Evolutionary conservation across 2,113 vertebrate genomes (phyloP), one percentile per base, ranked within the genome.

Genomic region (Erpornis zantholeuca): DNA sequence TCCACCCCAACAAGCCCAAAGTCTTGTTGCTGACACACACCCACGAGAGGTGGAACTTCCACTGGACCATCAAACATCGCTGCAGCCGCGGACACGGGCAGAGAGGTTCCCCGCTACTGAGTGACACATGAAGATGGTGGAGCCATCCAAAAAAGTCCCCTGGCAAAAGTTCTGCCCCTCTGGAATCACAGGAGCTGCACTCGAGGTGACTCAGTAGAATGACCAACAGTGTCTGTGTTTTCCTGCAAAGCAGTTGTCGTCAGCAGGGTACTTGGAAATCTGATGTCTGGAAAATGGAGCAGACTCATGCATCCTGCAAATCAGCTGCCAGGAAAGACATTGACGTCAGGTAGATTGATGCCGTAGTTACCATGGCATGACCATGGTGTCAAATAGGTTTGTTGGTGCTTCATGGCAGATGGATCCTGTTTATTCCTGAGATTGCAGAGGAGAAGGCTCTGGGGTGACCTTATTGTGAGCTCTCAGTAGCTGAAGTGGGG

Each of bases 1-100:
- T 56, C 92, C 95, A 95, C 96, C 96, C 81, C 2, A 68, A 36
- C 77, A 79, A 95, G 83, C 72, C 72, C 59, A 33, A 50, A 86
- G 92, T 82, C 88, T 52, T 77, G 54, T 82, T 65, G 82, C 90
- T 90, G 89, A 44, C 2, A 3, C 91, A 95, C 86, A 71, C 88
- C 83, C 25, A 3, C 52, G 80, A 57, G 69, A 92, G 82, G 92
- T 54, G 88, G 80, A 65, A 83, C 85, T 86, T 86, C 6, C 59
- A 53, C 4, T 15, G 76, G 61, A 15, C 88, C 82, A 80, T 8
- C 71, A 40, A 54, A 42, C 75, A 66, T n/a, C 33, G 0, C 71
- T 36, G 56, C 9, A 24, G 68, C 59, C 76, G 50, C 11, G 23
- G 71, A 35, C 40, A 94, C 1, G 0, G 57, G 21, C 19, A 64